Base-by-base conservation (phyloP, 1,140 invertebrate species). In the Pectinophora gossypiella region DNA sequence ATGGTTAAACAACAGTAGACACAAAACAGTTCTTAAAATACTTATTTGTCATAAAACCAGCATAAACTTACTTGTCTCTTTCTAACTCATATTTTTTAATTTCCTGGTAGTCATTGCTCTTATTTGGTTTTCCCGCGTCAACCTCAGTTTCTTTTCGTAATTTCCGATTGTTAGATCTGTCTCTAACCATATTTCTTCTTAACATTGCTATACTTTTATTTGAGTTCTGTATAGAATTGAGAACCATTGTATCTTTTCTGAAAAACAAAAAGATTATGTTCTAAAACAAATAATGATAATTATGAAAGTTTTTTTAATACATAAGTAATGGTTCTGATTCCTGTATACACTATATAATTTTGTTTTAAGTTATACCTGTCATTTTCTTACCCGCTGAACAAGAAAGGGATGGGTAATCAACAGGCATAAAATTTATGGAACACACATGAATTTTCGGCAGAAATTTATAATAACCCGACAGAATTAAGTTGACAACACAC, bases 191-290 rank as follows among this genome's bases (percentile, higher is more conserved):
- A 45, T n/a, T 45, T 10, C 47, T 43, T 49, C 27, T 44, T 12
- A 49, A 5, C 18, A 48, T 36, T 32, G 7, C 5, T 15, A 22
- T 6, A 49, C 42, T 55, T 12, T 23, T 36, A 9, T 40, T 15
- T 1, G 36, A 15, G 18, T 56, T 51, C 19, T 48, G 32, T 32
- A 51, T 27, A 1, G 44, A 23, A 42, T 47, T 47, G 7, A 56
- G 22, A 5, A 56, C 35, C 15, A 51, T 15, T 36, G 42, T 56
- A 20, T 59, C 56, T 46, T 54, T 59, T 19, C 57, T 59, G 52
- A 32, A 54, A 59, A 47, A 27, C n/a, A 45, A 21, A 43, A 23
- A 13, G 38, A 10, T 6, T 16, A 45, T 45, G 18, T 45, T 4
- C 22, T 48, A 36, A 23, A 51, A 45, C 10, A 42, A 42, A 48